phyloP scores from a whole-genome alignment of 2,888 invertebrate species.

The Zeuzera pyrina region DNA sequence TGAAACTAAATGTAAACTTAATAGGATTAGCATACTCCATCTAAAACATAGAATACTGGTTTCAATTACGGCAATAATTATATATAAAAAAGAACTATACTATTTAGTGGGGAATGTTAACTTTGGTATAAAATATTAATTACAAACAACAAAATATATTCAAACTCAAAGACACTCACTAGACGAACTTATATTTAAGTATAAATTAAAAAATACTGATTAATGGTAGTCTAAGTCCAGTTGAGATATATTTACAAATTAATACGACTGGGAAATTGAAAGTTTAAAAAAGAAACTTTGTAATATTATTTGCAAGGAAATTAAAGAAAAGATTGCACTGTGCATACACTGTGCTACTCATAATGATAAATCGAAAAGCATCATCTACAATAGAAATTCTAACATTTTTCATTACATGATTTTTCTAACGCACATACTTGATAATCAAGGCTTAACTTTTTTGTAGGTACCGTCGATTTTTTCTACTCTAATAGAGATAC shows the following conservation, averaged over 20 bases:
- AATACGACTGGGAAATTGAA: slow-evolving; percentile 51
- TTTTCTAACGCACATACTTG: no score
- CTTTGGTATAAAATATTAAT: slow-evolving; percentile 79
- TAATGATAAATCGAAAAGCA: neutral
- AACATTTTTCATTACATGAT: neutral
- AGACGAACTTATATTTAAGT: slow-evolving; percentile 60
- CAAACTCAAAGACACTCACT: slow-evolving; percentile 60
- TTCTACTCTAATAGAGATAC: no score
- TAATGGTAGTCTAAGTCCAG: slow-evolving; percentile 57
- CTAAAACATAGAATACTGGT: slow-evolving; percentile 33
- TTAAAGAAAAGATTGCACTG: slow-evolving; percentile 17
- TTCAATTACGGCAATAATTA: slow-evolving; percentile 27
- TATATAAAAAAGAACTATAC: slow-evolving; percentile 47
- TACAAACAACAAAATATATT: slow-evolving; percentile 71
- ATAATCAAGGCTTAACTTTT: no score
- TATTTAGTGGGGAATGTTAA: slow-evolving; percentile 80
- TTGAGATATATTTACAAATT: slow-evolving; percentile 60
- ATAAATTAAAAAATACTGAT: slow-evolving; percentile 72
- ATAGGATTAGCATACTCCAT: slow-evolving; percentile 40
- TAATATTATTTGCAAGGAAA: slow-evolving; percentile 4
- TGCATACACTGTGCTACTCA: neutral
- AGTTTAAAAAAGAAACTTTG: slow-evolving; percentile 16
- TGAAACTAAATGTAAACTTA: slow-evolving; percentile 57
- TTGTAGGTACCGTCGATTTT: no score
- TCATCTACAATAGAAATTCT: neutral